These are phyloP conservation scores for Recurvirostra avosetta DNA, from an alignment of 2,113 vertebrate genomes.

Conservation along the genomic window DNA sequence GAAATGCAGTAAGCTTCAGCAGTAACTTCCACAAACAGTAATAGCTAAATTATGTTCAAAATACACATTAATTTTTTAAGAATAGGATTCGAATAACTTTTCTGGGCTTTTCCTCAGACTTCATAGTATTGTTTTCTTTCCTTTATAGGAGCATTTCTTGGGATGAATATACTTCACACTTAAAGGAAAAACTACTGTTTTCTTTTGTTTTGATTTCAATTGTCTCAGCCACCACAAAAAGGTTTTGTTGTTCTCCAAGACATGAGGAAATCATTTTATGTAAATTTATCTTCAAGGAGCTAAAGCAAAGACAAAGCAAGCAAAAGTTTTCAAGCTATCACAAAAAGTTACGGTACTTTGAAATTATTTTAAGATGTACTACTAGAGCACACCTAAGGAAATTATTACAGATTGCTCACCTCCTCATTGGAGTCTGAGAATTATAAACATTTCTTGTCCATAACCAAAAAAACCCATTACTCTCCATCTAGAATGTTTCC, in stretches of 20 bases:
- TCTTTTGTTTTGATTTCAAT: not conserved
- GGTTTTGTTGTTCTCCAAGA: not conserved
- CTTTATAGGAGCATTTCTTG: not conserved
- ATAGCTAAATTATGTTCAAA: not conserved
- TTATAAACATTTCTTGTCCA: not conserved
- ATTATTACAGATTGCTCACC: not conserved
- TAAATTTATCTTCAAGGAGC: not conserved
- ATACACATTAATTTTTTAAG: not conserved
- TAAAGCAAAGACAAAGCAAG: not conserved
- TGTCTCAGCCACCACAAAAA: not conserved
- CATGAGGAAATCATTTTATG: not conserved
- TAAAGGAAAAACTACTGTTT: not conserved
- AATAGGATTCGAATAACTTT: not conserved
- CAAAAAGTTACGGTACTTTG: rapidly evolving
- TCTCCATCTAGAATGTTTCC: not conserved
- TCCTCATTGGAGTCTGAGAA: not conserved
- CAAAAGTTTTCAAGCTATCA: not conserved
- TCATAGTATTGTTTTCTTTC: not conserved
- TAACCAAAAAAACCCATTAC: not conserved
- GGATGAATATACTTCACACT: not conserved
- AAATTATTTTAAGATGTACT: not conserved
- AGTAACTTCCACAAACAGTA: not conserved
- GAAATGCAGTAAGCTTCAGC: not conserved
- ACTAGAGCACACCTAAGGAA: not conserved
- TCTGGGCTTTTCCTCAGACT: not conserved